Evolutionary conservation across 2,888 invertebrate genomes (phyloP), one percentile per base, ranked within the genome.

Genomic region (Cistogaster globosa): DNA sequence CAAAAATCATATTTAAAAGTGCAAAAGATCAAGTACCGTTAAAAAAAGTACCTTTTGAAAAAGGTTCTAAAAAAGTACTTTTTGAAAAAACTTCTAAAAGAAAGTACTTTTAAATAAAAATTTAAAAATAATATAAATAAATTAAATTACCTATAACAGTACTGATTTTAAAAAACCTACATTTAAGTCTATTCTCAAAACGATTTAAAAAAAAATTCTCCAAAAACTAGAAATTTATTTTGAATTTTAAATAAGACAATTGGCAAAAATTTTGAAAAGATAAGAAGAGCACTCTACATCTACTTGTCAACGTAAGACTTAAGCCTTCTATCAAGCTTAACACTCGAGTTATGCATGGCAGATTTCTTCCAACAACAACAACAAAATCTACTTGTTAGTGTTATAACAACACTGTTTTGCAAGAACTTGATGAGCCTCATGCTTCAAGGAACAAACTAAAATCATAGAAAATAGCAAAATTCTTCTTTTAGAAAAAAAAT

Each of bases 381-480:
- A 11, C 18, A 69, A 2, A 32, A 42, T 14, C 7, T 16, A 20
- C 22, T 12, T 11, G 26, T 48, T 62, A 14, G 20, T 36, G 22
- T 63, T 48, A n/a, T 26, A 53, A 8, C 68, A 36, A 71, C 48
- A 22, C 20, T 22, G 55, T 65, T 72, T 57, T 48, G 4, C 26
- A 32, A 48, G 53, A n/a, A 67, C 62, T 38, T 62, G 36, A 51
- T 69, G 76, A 38, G 48, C 63, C 68, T 76, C 48, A 58, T 63
- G 57, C 75, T 48, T 57, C 63, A 51, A 51, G 48, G 68, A 62
- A 65, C 63, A 57, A 57, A 62, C 68, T 69, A 42, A 62, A 74
- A 74, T 67, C 60, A 42, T 42, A 42, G 42, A 42, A 42, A 12
- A 42, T 11, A 45, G 9, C 53, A 42, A 26, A 11, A 78, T 63